These are phyloP conservation scores for Conger conger DNA, from an alignment of 2,113 vertebrate genomes.

Conservation along the genomic window DNA sequence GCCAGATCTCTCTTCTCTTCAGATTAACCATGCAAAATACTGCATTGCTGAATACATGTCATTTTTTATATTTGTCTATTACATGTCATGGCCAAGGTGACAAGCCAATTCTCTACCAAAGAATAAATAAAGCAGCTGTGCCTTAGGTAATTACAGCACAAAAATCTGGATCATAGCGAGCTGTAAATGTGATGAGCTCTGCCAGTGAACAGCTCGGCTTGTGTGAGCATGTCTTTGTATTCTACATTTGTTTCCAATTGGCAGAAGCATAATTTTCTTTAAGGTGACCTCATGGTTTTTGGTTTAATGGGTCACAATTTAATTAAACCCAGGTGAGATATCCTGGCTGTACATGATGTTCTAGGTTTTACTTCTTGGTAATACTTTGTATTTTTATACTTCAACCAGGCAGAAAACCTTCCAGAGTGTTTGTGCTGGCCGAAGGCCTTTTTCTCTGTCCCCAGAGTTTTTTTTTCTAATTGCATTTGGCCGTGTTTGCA, in stretches of 20 bases:
- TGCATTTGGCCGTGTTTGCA: neutral
- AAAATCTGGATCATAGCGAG: neutral
- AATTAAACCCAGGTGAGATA: too few relatives aligned
- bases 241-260: neutral
- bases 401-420: neutral
- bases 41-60: neutral
- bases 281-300: too few relatives aligned
- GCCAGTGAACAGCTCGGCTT: neutral
- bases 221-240: neutral
- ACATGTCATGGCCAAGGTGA: neutral
- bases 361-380: too few relatives aligned
- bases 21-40: neutral
- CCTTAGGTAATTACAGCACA: neutral
- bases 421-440: neutral
- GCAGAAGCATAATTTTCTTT: too few relatives aligned
- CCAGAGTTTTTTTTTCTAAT: neutral
- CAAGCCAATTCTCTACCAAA: neutral
- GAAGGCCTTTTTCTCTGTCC: too few relatives aligned
- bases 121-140: neutral
- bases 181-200: neutral
- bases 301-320: too few relatives aligned
- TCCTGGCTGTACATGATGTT: too few relatives aligned
- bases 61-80: neutral
- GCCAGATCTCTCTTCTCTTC: too few relatives aligned
- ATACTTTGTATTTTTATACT: neutral